Evolutionary conservation across 2,797 vertebrate genomes (phyloP).

Genomic region (Neopelma chrysocephalum): DNA sequence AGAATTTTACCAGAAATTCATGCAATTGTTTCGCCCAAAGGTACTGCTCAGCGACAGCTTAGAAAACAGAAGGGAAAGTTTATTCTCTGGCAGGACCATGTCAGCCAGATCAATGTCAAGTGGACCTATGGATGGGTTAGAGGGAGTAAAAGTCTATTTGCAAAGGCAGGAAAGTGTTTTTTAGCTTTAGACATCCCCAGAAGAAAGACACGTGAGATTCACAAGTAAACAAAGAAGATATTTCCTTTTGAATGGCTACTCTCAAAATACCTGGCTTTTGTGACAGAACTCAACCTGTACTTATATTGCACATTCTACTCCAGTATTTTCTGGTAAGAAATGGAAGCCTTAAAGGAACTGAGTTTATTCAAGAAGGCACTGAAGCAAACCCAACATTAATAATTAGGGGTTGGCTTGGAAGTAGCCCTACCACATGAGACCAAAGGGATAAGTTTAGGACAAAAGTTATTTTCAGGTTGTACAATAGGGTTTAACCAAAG

Average conservation of each 20-base stretch:
- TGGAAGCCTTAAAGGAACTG: not conserved
- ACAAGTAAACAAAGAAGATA: not conserved
- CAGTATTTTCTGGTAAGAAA: not conserved
- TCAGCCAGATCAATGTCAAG: constrained; percentile 58
- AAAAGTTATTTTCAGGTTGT: not conserved
- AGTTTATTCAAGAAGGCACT: constrained; percentile 1
- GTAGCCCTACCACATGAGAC: not conserved
- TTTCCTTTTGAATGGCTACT: not conserved
- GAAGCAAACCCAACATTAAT: not conserved
- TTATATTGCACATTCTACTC: not conserved
- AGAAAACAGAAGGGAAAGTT: constrained; percentile 73
- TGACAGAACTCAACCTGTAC: not conserved
- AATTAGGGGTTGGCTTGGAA: not conserved
- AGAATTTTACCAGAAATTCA: constrained; percentile 88
- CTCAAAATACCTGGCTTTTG: not conserved
- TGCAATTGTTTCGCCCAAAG: constrained; percentile 65
- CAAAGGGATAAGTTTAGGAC: not conserved
- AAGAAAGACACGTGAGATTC: not conserved
- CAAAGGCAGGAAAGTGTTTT: constrained; percentile 73
- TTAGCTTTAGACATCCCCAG: constrained; percentile 20
- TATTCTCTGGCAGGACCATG: constrained; percentile 73
- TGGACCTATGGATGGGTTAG: constrained; percentile 37
- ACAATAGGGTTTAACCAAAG: not conserved
- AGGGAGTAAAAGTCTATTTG: not conserved
- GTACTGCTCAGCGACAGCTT: constrained; percentile 31